Evolutionary conservation across 2,888 invertebrate species (phyloP).

Genomic region (Idaea dimidiata): DNA sequence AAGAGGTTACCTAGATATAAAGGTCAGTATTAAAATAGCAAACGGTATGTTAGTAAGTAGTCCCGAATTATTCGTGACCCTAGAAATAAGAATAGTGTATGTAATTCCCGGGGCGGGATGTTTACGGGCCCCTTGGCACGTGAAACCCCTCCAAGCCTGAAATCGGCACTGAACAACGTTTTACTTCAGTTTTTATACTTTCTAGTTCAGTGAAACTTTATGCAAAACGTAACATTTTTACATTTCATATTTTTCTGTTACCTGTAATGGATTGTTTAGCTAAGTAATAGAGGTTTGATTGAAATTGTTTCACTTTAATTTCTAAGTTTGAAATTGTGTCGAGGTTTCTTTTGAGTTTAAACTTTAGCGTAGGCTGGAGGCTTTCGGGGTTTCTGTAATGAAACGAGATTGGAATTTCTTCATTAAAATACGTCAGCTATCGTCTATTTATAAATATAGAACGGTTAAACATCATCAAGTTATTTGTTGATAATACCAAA

Average conservation of each 20-base stretch:
- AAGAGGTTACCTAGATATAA: not conserved
- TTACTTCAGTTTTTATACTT: slow-evolving; percentile 16
- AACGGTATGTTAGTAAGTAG: not conserved
- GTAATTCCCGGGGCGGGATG: slow-evolving; percentile 22
- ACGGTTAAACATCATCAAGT: no score
- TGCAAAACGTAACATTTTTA: slow-evolving; percentile 5
- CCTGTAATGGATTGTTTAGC: not conserved
- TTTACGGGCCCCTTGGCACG: slow-evolving; percentile 28
- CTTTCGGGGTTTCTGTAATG: not conserved
- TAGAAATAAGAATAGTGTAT: slow-evolving; percentile 23
- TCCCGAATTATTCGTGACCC: slow-evolving; percentile 18
- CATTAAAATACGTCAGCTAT: not conserved
- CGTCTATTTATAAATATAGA: not conserved
- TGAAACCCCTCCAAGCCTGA: slow-evolving; percentile 23
- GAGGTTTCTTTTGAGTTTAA: slow-evolving; percentile 1
- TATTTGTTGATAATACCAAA: no score
- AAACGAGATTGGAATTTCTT: not conserved
- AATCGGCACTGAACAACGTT: slow-evolving; percentile 27
- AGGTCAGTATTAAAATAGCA: not conserved
- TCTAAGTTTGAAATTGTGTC: not conserved
- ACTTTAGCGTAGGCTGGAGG: not conserved
- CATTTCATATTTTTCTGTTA: slow-evolving; percentile 6
- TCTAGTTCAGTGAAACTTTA: slow-evolving; percentile 8
- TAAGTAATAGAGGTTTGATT: not conserved
- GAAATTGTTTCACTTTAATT: not conserved